phyloP scores from a whole-genome alignment of 2,113 vertebrate genomes.

The Muntiacus reevesi region DNA sequence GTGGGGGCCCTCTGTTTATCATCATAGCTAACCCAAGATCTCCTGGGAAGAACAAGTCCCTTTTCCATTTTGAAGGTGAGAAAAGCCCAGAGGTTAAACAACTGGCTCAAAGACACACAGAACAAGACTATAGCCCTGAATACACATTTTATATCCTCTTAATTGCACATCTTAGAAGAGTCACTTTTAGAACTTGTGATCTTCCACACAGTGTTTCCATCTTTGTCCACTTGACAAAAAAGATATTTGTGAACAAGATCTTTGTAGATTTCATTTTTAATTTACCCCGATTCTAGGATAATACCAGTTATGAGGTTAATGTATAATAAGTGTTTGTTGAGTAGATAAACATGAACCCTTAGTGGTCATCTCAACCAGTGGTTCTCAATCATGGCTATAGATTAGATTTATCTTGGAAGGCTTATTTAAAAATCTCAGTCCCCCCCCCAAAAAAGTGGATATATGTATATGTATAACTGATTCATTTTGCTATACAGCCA shows the following conservation, averaged over 20 bases:
- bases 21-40: not conserved
- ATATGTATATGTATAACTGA: not conserved
- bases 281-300: not conserved
- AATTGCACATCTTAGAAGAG: not conserved
- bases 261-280: not conserved
- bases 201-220: not conserved
- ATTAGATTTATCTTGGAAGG: not conserved
- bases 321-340: too few relatives aligned
- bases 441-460: rapidly evolving
- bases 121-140: not conserved
- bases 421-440: not conserved
- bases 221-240: not conserved
- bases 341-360: not conserved
- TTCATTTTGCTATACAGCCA: not conserved
- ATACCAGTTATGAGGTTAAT: not conserved
- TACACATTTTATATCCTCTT: not conserved
- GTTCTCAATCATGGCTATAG: not conserved
- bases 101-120: not conserved
- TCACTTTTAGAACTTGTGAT: not conserved
- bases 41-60: not conserved
- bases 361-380: not conserved
- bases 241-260: not conserved
- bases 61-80: not conserved
- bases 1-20: not conserved
- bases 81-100: not conserved